Base-by-base conservation (phyloP, 2,797 vertebrate genomes). In the Adelosebastes latens region DNA sequence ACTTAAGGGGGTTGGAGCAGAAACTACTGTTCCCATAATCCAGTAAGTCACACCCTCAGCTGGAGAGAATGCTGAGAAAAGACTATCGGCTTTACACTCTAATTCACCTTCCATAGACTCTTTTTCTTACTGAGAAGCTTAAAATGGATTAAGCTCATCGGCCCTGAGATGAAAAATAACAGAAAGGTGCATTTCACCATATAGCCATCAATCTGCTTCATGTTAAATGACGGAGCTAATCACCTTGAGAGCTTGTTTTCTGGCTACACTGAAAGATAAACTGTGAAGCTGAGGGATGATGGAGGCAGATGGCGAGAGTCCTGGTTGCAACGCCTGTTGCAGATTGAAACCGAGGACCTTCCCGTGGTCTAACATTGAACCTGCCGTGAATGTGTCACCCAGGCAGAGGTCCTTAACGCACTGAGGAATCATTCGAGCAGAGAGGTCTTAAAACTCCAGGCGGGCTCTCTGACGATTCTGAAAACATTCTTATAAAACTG, bases 21-120 rank as follows among this genome's bases (percentile, higher is more conserved):
- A 88, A 92, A 91, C 91, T 87, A 91, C 92, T 92, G 90, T 93
- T 93, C 88, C 90, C 84, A 68, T 94, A 95, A 95, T 94, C 93
- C 93, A 93, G 88, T 93, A 87, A 93, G 92, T 94, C 93, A 92
- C 87, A 92, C 91, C 89, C 90, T 89, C 83, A 89, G 88, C 93
- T 91, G 91, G 91, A 89, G 86, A 92, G 86, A 93, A 93, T 89
- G 84, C 87, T 71, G 83, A 90, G 89, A 91, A 52, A 91, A 87
- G 83, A 92, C 91, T 86, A 80, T 81, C 84, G 62, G 89, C 92
- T 91, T 91, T 92, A 85, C 88, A 82, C 91, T 81, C 67, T 93
- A 91, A 92, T 93, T 94, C 91, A 94, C 90, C 91, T 90, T 93
- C 90, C 88, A 92, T 78, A 89, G 42, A 87, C 84, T 84, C 69